Evolutionary conservation across 2,888 invertebrate genomes (phyloP), one percentile per base, ranked within the genome.

Genomic region (Drosophila austrosaltans): DNA sequence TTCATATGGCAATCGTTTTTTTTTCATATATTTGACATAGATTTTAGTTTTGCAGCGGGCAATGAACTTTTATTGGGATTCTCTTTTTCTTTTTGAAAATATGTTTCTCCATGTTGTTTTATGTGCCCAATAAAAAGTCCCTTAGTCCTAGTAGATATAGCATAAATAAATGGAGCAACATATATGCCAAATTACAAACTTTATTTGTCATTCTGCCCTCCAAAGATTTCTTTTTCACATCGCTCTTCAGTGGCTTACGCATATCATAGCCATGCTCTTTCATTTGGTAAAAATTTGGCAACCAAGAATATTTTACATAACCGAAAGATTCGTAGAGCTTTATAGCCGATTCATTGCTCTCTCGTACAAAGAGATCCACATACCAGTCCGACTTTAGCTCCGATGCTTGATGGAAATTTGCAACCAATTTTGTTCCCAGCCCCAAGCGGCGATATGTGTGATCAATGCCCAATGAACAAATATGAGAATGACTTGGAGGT

Each of bases 61-160:
- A 86, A 73, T 83, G 82, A 83, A 89, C 82, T 89, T 87, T 72
- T 59, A 61, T 70, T 78, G 63, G 66, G 44, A 40, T 58, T 67
- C 66, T 64, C 20, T 39, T 54, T 28, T 16, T 16, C 16, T 16
- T 16, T 16, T 16, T 16, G 16, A 28, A 2, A 28, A 28, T 28
- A 28, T 28, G 28, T 2, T 28, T 28, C 4, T 28, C 4, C 28
- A 28, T 28, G 4, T 28, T 16, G 7, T 61, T 39, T 39, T 30
- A 4, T 10, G 2, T 3, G 7, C 40, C 40, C 12, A 39, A 6
- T 3, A 74, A 0, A 39, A 59, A 39, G n/a, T 61, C 28, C 10
- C 6, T 56, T 0, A 77, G 1, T 1, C 53, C 44, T 1, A 5
- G 2, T 7, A 75, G 0, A 20, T 30, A 59, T 7, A 28, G n/a